phyloP scores from a whole-genome alignment of 1,140 invertebrate genomes.

The Helicoverpa zea region DNA sequence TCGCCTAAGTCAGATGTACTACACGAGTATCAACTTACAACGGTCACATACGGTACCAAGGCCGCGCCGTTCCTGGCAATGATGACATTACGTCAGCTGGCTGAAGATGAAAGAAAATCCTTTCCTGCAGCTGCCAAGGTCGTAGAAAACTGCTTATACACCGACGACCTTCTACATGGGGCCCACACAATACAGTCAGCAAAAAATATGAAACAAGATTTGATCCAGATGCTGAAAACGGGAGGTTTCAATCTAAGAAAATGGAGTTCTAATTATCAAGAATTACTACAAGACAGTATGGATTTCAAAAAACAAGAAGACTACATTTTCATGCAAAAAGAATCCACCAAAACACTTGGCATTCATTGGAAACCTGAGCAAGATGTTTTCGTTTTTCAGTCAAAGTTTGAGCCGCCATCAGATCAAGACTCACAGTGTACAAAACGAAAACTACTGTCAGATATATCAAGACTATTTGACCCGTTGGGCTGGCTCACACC shows the following conservation, averaged over 20 bases:
- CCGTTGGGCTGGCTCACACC: slow-evolving; percentile 70
- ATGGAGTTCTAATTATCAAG: neutral
- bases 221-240: neutral
- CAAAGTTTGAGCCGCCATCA: neutral
- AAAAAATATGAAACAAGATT: neutral
- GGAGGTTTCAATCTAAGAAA: slow-evolving; percentile 19
- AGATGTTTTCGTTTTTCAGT: neutral
- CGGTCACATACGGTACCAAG: slow-evolving; percentile 16
- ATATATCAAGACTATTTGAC: slow-evolving; percentile 64
- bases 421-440: neutral
- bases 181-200: neutral
- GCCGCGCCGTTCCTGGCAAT: slow-evolving; percentile 7
- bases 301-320: neutral
- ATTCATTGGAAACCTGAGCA: neutral
- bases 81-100: slow-evolving; percentile 5
- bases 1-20: neutral
- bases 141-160: neutral
- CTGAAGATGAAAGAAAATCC: neutral
- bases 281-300: neutral
- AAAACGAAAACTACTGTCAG: slow-evolving; percentile 58
- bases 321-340: neutral
- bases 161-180: neutral
- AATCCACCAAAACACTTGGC: neutral
- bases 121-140: neutral
- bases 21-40: neutral